Percentiles rank a stretch among this genome's conserved stretches.
phyloP scores from a whole-genome alignment of 2,888 invertebrate genomes.

The Thymelicus sylvestris region DNA sequence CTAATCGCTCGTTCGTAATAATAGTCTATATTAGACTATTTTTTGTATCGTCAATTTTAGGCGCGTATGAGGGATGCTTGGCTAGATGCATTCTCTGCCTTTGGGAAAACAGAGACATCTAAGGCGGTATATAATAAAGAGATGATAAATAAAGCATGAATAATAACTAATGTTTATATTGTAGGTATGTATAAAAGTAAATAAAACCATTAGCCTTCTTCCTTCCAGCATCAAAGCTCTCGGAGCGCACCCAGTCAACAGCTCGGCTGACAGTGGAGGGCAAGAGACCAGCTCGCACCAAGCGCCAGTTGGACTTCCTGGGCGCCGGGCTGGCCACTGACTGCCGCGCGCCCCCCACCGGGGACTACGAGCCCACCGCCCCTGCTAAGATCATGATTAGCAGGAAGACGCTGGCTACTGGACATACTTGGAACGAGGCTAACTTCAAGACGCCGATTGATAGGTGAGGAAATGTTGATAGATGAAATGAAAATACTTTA shows the following conservation, averaged over 20 bases:
- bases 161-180: no score
- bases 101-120: no score
- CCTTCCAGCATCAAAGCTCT: conserved; percentile 64
- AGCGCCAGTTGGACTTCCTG: conserved; percentile 72
- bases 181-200: no score
- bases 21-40: no score
- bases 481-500: no score
- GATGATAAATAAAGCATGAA: no score
- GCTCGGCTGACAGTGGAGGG: conserved; percentile 60
- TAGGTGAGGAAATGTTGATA: conserved; percentile 54
- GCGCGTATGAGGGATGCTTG: no score
- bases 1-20: no score
- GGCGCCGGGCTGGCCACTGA: conserved; percentile 69
- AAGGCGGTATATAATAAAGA: no score
- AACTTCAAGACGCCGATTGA: conserved; percentile 80
- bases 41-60: no score
- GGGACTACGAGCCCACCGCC: conserved; percentile 70
- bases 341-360: conserved; percentile 52
- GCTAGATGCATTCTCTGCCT: no score
- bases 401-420: conserved; percentile 76
- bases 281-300: conserved; percentile 64
- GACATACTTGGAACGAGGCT: conserved; percentile 78
- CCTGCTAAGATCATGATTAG: conserved; percentile 81
- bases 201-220: no score
- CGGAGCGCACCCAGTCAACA: conserved; percentile 68